Evolutionary conservation across 2,113 vertebrate species (phyloP), one percentile per base, ranked within the genome.

Genomic region (Columba livia): DNA sequence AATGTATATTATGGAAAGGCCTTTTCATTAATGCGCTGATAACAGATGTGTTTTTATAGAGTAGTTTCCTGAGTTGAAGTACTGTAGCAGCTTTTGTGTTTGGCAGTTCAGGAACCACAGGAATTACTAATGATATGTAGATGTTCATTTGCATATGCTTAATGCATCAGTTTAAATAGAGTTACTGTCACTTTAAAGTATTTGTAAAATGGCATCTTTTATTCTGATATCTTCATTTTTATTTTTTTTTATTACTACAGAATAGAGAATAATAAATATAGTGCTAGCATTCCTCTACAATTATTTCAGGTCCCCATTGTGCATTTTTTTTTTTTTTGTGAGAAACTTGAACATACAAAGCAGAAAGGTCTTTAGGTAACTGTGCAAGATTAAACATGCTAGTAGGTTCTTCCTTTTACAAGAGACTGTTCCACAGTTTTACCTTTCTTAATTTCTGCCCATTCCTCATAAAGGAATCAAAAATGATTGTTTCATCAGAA

Each of bases 21-120:
- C 47, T 89, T 89, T 91, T 82, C 47, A 79, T 53, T 78, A 34
- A 73, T 66, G 58, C 85, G 51, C 47, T 85, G 87, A 66, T 85
- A 95, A 85, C 16, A 66, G 84, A 73, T 88, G 50, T 89, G 50
- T 47, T 93, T 96, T 93, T 88, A 83, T 73, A 83, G 74, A 69
- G 25, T 19, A 71, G 47, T 83, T 32, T 85, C 78, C 28, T 85
- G 36, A 88, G 36, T 6, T 79, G 66, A 60, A 87, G 80, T 61
- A n/a, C 40, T 1, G 0, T 62, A 54, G 44, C 40, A 91, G 81
- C 53, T 28, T 92, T 89, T 92, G 60, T 92, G n/a, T 71, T 60
- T 85, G 57, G 48, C 32, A 69, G 65, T 62, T 69, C 73, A 70
- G 71, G 78, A 85, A 29, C 44, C 47, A 21, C 1, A 89, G 78